Conservation (phyloP, 2,888 invertebrate genomes). For the Caenorhabditis imperialis region DNA sequence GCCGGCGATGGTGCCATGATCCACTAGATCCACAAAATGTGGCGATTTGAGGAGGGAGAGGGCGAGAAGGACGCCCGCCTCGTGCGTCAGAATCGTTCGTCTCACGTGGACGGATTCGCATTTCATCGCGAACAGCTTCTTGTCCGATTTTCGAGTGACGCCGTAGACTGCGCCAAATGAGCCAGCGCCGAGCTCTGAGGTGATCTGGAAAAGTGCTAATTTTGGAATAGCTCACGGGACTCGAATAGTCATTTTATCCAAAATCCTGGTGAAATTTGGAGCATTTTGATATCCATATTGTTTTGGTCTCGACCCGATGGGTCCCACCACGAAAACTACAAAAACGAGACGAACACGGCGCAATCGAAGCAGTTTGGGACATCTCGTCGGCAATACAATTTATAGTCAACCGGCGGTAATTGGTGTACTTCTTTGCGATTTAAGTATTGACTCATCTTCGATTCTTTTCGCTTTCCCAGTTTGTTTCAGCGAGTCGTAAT, state of each 20-base stretch:
- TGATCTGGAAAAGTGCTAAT: constrained; percentile 18
- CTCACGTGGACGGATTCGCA: constrained; percentile 61
- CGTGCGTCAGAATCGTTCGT: constrained; percentile 53
- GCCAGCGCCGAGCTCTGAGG: constrained; percentile 63
- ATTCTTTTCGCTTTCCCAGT: too few species aligned
- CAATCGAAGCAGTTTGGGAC: too few species aligned
- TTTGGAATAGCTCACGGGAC: not conserved
- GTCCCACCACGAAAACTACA: too few species aligned
- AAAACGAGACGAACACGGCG: too few species aligned
- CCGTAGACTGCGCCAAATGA: constrained; percentile 68
- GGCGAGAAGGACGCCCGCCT: constrained; percentile 60
- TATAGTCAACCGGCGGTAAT: too few species aligned
- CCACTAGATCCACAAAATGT: constrained; percentile 66
- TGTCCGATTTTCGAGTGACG: constrained; percentile 50
- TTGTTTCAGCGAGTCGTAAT: too few species aligned
- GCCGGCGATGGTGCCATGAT: constrained; percentile 54
- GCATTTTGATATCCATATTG: too few species aligned
- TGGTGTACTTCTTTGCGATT: too few species aligned
- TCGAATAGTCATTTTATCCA: not conserved
- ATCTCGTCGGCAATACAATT: too few species aligned
- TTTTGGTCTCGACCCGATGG: too few species aligned
- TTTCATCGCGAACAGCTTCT: constrained; percentile 62
- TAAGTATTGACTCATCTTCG: too few species aligned
- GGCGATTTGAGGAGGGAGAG: constrained; percentile 57
- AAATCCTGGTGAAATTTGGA: not conserved